Conservation (phyloP, 2,797 vertebrate species). For the Erpetoichthys calabaricus region DNA sequence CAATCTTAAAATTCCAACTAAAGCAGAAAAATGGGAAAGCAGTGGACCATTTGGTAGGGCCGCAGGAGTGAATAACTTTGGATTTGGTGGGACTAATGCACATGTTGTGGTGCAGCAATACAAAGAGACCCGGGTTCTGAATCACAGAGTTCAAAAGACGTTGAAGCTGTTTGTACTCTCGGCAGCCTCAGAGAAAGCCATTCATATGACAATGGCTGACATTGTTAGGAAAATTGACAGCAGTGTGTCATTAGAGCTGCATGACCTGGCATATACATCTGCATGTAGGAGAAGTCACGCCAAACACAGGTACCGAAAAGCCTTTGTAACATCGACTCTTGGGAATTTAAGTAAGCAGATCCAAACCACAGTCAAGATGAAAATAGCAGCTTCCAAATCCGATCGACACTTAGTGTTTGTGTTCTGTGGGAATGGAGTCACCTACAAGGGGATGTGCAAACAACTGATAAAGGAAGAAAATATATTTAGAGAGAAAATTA, state of each 20-base stretch:
- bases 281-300: conserved; percentile 67
- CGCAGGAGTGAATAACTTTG: conserved; percentile 75
- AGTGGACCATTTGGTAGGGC: conserved; percentile 35
- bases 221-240: conserved; percentile 39
- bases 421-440: conserved; percentile 67
- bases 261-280: conserved; percentile 58
- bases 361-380: conserved; percentile 17
- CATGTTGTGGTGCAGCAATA: conserved; percentile 59
- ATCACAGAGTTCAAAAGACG: conserved; percentile 21
- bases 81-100: conserved; percentile 77
- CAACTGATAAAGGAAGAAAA: conserved; percentile 48
- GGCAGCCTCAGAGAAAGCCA: conserved; percentile 54
- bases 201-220: conserved; percentile 39
- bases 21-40: conserved; percentile 53
- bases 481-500: conserved; percentile 57
- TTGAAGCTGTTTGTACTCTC: conserved; percentile 54
- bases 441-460: conserved; percentile 53
- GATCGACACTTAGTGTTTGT: conserved; percentile 56
- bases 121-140: conserved; percentile 22
- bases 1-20: conserved; percentile 47
- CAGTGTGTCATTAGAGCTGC: conserved; percentile 31
- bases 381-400: conserved; percentile 21
- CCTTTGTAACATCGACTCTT: conserved; percentile 47
- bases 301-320: conserved; percentile 56
- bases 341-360: conserved; percentile 49